Percentiles rank a stretch among this genome's conserved stretches.
Evolutionary conservation across 2,888 invertebrate genomes (phyloP).

Genomic region (Macrosoma leucophasiata): DNA sequence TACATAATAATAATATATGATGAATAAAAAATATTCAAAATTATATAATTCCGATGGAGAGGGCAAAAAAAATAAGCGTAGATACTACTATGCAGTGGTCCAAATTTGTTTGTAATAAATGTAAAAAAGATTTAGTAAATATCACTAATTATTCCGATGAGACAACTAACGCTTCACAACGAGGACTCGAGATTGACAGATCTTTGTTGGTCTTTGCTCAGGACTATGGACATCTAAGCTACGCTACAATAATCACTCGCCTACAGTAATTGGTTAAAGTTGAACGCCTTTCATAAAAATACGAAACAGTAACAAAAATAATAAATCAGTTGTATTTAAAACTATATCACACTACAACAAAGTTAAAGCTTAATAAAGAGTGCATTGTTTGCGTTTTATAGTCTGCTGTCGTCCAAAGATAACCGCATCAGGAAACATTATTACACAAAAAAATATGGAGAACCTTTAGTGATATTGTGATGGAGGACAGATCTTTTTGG

Average conservation of each 20-base stretch:
- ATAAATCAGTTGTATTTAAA: no score
- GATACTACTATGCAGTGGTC: conserved; percentile 59
- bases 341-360: no score
- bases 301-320: no score
- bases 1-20: conserved; percentile 51
- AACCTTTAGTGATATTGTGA: no score
- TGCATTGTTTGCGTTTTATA: no score
- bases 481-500: no score
- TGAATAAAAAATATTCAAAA: conserved; percentile 59
- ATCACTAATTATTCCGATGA: conserved; percentile 50
- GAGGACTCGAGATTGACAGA: conserved; percentile 30
- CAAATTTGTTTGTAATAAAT: conserved; percentile 42
- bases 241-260: no score
- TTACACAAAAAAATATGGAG: background rate
- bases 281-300: no score
- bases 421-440: background rate
- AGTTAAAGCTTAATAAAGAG: no score
- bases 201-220: conserved; percentile 15
- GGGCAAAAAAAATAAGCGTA: conserved; percentile 55
- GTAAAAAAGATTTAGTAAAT: conserved; percentile 43
- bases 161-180: conserved; percentile 61
- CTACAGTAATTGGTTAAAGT: no score
- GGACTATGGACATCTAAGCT: no score
- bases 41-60: conserved; percentile 45
- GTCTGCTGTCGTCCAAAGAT: no score